phyloP scores from a whole-genome alignment of 2,113 vertebrate species.

The Phrynosoma platyrhinos region DNA sequence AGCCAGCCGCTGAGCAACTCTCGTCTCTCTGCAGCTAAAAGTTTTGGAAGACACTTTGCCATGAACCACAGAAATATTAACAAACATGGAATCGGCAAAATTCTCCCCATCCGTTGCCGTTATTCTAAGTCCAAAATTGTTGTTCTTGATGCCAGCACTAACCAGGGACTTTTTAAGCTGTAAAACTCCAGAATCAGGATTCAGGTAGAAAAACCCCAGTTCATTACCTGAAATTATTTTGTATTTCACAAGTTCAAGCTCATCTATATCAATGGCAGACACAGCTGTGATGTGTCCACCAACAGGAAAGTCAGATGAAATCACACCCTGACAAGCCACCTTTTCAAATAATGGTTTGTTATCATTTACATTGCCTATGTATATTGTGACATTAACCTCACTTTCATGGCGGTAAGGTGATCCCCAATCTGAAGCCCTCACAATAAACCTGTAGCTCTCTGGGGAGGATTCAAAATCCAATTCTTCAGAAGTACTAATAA shows the following conservation, averaged over 20 bases:
- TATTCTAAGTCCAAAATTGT: constrained; percentile 90
- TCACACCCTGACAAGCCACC: constrained; percentile 90
- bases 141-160: constrained; percentile 84
- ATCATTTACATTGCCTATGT: constrained; percentile 93
- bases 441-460: constrained; percentile 90
- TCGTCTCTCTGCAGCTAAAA: constrained; percentile 93
- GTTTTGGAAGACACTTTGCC: constrained; percentile 87
- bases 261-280: constrained; percentile 96
- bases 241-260: constrained; percentile 94
- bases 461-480: constrained; percentile 94
- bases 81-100: constrained; percentile 93
- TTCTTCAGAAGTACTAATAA: constrained; percentile 89
- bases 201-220: constrained; percentile 90
- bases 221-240: constrained; percentile 97
- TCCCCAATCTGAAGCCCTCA: constrained; percentile 98
- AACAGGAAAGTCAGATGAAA: constrained; percentile 90
- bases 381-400: constrained; percentile 92
- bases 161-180: constrained; percentile 85
- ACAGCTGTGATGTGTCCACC: constrained; percentile 93
- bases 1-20: constrained; percentile 92
- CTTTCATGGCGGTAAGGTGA: constrained; percentile 95
- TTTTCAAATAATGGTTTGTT: constrained; percentile 97
- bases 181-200: constrained; percentile 94
- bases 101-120: constrained; percentile 96
- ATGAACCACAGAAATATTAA: constrained; percentile 92